Conservation (phyloP, 2,888 invertebrate genomes). For the Myopa tessellatipennis region DNA sequence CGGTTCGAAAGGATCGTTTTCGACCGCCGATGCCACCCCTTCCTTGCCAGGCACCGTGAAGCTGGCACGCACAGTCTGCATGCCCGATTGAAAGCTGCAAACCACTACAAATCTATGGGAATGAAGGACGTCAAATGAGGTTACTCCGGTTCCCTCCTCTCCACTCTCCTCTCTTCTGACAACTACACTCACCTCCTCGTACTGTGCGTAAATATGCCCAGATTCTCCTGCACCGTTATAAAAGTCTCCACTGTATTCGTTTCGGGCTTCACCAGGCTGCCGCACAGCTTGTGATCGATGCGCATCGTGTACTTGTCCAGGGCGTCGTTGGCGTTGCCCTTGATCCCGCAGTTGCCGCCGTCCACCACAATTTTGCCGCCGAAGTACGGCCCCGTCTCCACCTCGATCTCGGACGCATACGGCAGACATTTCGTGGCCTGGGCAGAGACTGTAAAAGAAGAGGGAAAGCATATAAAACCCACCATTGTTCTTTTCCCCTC, state of each 20-base stretch:
- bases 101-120: constrained; percentile 77
- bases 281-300: constrained; percentile 80
- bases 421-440: constrained; percentile 83
- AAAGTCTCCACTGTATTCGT: constrained; percentile 80
- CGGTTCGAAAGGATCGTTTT: constrained; percentile 61
- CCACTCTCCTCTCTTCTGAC: background rate
- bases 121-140: background rate
- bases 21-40: constrained; percentile 64
- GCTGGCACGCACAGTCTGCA: constrained; percentile 83
- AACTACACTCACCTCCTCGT: constrained; percentile 72
- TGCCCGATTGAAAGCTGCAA: constrained; percentile 85
- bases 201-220: constrained; percentile 85
- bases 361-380: constrained; percentile 81
- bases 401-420: constrained; percentile 84
- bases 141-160: background rate
- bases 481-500: background rate
- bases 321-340: constrained; percentile 79
- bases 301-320: constrained; percentile 80
- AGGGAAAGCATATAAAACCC: no score
- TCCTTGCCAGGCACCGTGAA: constrained; percentile 76
- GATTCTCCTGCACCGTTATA: constrained; percentile 84
- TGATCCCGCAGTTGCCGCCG: constrained; percentile 79
- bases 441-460: constrained; percentile 76
- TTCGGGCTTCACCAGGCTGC: constrained; percentile 80
- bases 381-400: constrained; percentile 84